phyloP scores from a whole-genome alignment of 2,888 invertebrate genomes.

The Coelopa pilipes region DNA sequence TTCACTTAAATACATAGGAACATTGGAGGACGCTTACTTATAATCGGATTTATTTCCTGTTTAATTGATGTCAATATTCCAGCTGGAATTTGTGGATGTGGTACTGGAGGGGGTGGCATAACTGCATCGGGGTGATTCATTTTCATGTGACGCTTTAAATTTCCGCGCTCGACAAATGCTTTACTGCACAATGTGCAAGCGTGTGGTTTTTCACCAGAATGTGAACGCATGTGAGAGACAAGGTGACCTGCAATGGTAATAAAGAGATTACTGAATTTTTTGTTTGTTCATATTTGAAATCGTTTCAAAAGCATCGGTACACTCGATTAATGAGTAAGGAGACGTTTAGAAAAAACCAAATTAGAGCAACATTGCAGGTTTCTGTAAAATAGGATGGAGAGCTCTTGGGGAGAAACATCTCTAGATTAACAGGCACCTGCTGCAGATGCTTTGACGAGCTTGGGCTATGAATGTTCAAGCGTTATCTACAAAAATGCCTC shows the following conservation, averaged over 20 bases:
- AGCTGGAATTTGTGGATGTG: slow-evolving; percentile 65
- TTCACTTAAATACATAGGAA: no score
- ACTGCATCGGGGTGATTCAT: slow-evolving; percentile 74
- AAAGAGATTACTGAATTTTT: not conserved
- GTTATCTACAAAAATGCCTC: no score
- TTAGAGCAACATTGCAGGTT: no score
- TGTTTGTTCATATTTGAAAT: no score
- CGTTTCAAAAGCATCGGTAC: no score
- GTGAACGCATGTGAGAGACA: slow-evolving; percentile 83
- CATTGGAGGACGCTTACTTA: slow-evolving; percentile 56
- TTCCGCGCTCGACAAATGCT: slow-evolving; percentile 84
- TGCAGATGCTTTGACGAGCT: no score
- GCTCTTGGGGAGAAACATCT: no score
- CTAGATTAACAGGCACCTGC: no score
- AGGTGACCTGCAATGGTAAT: slow-evolving; percentile 71
- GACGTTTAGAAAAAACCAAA: no score
- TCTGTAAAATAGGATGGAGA: no score
- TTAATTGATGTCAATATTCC: slow-evolving; percentile 65
- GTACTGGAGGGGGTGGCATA: slow-evolving; percentile 65
- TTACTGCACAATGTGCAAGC: slow-evolving; percentile 79
- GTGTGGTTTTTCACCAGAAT: slow-evolving; percentile 72
- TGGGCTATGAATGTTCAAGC: no score
- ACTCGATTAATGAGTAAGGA: no score
- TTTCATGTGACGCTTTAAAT: slow-evolving; percentile 78
- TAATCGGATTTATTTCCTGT: slow-evolving; percentile 65